Percentiles rank a stretch among this genome's conserved stretches.
phyloP scores from a whole-genome alignment of 2,113 vertebrate genomes.

The Charadrius vociferus region DNA sequence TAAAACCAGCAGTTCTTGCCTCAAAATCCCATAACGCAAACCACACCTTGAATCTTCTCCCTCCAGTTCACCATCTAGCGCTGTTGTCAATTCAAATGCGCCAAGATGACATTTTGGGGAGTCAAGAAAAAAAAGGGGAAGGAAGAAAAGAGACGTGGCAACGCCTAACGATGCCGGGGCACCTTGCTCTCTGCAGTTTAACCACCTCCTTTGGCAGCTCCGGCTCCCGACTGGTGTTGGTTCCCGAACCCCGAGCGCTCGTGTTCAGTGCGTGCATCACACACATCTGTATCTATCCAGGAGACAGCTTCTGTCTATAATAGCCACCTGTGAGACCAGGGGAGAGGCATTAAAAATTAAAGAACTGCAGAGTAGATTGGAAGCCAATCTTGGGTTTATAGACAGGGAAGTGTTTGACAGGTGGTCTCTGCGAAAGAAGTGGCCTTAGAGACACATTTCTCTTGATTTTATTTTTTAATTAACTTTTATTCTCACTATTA shows the following conservation, averaged over 20 bases:
- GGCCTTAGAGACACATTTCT: slow-evolving; percentile 82
- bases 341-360: slow-evolving; percentile 80
- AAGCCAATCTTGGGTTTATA: slow-evolving; percentile 74
- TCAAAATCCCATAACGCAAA: background rate
- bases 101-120: background rate
- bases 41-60: background rate
- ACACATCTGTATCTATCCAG: slow-evolving; percentile 55
- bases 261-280: background rate
- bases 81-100: background rate
- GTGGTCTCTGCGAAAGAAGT: slow-evolving; percentile 74
- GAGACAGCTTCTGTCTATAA: slow-evolving; percentile 64
- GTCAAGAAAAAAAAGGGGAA: background rate
- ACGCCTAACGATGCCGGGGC: background rate
- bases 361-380: slow-evolving; percentile 61
- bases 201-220: slow-evolving; percentile 30
- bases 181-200: slow-evolving; percentile 9
- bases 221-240: background rate
- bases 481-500: slow-evolving; percentile 79
- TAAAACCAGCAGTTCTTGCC: background rate
- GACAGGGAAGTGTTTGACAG: slow-evolving; percentile 77
- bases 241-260: background rate
- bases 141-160: background rate
- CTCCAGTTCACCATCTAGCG: background rate
- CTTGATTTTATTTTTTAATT: slow-evolving; percentile 86
- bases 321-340: slow-evolving; percentile 70